Evolutionary conservation across 2,113 vertebrate species (phyloP).

Genomic region (Stegostoma tigrinum): DNA sequence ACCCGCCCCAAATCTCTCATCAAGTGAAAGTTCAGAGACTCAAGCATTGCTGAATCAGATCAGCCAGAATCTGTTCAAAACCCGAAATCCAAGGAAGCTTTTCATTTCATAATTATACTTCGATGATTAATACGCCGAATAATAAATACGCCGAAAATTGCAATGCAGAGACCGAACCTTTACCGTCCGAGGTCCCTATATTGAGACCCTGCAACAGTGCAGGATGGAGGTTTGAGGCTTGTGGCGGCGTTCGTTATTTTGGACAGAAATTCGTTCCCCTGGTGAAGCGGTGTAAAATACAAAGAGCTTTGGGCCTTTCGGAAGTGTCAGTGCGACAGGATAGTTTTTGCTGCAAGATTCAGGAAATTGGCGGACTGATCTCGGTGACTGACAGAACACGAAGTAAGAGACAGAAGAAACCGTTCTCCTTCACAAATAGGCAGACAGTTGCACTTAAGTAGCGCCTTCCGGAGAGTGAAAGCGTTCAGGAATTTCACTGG

Average conservation of each 20-base stretch:
- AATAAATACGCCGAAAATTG: neutral
- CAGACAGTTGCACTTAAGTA: neutral
- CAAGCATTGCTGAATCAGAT: too few species aligned
- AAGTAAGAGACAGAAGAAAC: neutral
- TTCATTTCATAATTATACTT: neutral
- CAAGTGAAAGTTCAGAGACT: too few species aligned
- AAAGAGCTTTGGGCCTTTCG: too few species aligned
- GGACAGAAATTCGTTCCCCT: neutral
- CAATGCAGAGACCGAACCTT: neutral
- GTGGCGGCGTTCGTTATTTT: neutral
- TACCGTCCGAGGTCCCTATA: too few species aligned
- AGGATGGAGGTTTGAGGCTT: neutral
- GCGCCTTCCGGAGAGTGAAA: neutral
- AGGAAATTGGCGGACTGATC: neutral
- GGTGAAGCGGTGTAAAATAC: neutral
- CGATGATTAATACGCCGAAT: neutral
- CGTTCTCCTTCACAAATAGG: too few species aligned
- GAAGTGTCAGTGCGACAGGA: neutral
- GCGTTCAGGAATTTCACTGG: neutral
- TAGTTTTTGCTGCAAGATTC: neutral
- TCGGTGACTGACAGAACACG: neutral
- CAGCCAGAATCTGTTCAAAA: too few species aligned
- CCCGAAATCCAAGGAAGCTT: too few species aligned
- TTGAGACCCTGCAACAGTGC: neutral
- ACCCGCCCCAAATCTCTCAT: too few species aligned